Conservation (phyloP, 2,113 vertebrate species). For the Heterotis niloticus region DNA sequence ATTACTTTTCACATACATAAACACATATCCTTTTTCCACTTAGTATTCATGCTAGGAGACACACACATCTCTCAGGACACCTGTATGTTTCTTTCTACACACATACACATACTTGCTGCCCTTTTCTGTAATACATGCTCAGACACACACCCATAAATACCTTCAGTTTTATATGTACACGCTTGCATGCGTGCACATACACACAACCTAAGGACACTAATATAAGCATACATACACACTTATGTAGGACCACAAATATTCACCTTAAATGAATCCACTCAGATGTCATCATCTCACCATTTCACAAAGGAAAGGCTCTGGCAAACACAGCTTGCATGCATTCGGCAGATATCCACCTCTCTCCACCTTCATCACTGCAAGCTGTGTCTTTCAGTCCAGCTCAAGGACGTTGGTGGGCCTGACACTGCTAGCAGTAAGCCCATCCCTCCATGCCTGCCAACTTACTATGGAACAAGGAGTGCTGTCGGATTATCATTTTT, state of each 20-base stretch:
- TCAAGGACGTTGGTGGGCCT: not conserved
- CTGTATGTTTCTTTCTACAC: not conserved
- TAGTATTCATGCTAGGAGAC: not conserved
- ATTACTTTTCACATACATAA: not conserved
- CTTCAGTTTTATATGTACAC: not conserved
- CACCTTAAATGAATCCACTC: not conserved
- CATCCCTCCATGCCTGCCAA: not conserved
- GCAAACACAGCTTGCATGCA: not conserved
- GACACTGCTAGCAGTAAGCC: not conserved
- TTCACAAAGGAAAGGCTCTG: not conserved
- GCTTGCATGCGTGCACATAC: not conserved
- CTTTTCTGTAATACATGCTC: not conserved
- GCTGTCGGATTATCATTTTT: not conserved
- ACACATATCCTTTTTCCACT: not conserved
- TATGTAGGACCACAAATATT: not conserved
- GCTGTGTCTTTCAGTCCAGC: too few relatives aligned
- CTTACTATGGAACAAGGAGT: not conserved
- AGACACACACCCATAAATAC: not conserved
- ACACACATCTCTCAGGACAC: not conserved
- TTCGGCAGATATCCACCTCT: not conserved
- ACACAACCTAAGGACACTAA: not conserved
- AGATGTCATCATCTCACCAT: not conserved
- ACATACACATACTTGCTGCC: not conserved
- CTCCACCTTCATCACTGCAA: not conserved
- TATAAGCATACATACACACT: too few relatives aligned